Percentiles rank a stretch among this genome's conserved stretches.
These are phyloP conservation scores for Heliothis virescens DNA, from an alignment of 1,140 invertebrate genomes.

Conservation along the genomic window DNA sequence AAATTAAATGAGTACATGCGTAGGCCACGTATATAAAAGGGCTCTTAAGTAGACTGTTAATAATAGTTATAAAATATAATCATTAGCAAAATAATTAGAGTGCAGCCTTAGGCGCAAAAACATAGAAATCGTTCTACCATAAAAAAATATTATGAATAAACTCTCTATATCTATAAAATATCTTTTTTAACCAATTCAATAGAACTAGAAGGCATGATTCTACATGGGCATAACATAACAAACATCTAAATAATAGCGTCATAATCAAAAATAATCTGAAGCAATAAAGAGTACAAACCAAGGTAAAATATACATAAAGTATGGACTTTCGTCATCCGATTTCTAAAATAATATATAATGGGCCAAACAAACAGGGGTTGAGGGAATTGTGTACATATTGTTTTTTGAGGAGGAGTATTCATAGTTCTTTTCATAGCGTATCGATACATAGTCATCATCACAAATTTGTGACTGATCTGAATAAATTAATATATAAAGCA, in stretches of 20 bases:
- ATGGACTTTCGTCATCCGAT: background rate
- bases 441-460: too few relatives aligned
- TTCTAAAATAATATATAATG: background rate
- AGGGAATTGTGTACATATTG: background rate
- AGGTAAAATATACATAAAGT: constrained; percentile 6
- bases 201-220: constrained; percentile 35
- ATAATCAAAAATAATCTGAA: constrained; percentile 12
- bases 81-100: constrained; percentile 8
- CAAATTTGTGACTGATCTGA: too few relatives aligned
- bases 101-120: constrained; percentile 6
- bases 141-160: constrained; percentile 3
- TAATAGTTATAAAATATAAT: background rate
- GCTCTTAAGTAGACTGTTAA: constrained; percentile 4
- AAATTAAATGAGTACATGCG: constrained; percentile 19
- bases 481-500: too few relatives aligned
- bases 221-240: constrained; percentile 17
- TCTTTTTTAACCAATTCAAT: constrained; percentile 13
- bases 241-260: constrained; percentile 15
- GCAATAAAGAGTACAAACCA: constrained; percentile 36
- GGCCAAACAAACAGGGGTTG: background rate
- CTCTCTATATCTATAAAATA: background rate
- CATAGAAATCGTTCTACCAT: background rate
- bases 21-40: constrained; percentile 13
- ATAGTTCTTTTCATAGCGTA: too few relatives aligned
- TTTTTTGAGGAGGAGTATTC: too few relatives aligned